Evolutionary conservation across 1,140 invertebrate species (phyloP), one percentile per base, ranked within the genome.

Genomic region (Diuraphis noxia): DNA sequence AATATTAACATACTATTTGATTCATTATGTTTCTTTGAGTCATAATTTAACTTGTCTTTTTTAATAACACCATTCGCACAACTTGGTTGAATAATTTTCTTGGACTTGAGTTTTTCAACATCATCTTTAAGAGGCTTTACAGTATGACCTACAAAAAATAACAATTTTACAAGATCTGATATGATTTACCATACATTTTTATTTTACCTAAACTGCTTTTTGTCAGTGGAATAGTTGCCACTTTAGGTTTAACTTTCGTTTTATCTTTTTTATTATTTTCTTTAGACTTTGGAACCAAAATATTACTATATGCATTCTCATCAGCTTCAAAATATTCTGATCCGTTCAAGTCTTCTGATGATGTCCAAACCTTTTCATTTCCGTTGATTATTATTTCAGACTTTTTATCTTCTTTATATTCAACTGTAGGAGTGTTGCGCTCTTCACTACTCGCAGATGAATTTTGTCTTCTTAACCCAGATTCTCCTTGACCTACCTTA

Each of bases 401-500:
- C n/a, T 91, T 90, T 52, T 92, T 92, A 46, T 88, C 92, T 49
- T 84, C 88, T 82, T 92, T 91, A 84, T 49, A 87, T 77, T 92
- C 82, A 21, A 82, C 88, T 84, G 56, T 92, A 43, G 91, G 49
- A 25, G 88, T 91, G 23, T 52, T 88, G 7, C 92, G 88, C 72
- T 94, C 94, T 91, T 95, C 95, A 88, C 95, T 94, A 82, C 94
- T 95, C 2, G 94, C 95, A 1, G 94, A 94, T 4, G 94, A 95
- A 93, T 95, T 94, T 92, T 95, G 94, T 49, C 94, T 93, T 91
- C 94, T 95, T 10, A 95, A 92, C 79, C 88, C 40, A 17, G 90
- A 79, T 52, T 86, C 92, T 41, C 43, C 92, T 86, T 91, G 92
- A 17, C 41, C 21, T 4, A 82, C 38, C 5, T 85, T 86, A 17